These are phyloP conservation scores for Tyria jacobaeae DNA, from an alignment of 2,888 invertebrate species.

Conservation along the genomic window DNA sequence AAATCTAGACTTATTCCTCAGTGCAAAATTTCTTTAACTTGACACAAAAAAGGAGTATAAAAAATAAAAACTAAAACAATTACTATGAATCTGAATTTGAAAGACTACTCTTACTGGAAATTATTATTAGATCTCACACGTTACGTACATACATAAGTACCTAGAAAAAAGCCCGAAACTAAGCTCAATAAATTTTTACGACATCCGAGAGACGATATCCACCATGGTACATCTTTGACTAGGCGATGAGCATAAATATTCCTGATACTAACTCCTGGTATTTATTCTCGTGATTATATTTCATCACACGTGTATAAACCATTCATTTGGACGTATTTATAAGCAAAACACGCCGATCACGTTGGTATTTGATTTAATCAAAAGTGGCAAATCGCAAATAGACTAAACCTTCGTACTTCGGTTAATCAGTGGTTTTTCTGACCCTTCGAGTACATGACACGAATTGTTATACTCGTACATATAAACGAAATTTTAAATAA, in stretches of 20 bases:
- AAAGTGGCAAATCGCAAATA: constrained; percentile 47
- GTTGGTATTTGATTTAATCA: constrained; percentile 49
- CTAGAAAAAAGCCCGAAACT: not conserved
- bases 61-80: not conserved
- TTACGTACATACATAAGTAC: not conserved
- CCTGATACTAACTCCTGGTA: constrained; percentile 20
- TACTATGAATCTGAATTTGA: not conserved
- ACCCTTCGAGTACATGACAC: constrained; percentile 39
- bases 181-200: constrained; percentile 5
- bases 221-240: not conserved
- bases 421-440: constrained; percentile 28
- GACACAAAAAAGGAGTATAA: not conserved
- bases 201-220: not conserved
- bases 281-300: constrained; percentile 26
- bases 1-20: too few species aligned
- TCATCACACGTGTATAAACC: constrained; percentile 29
- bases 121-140: not conserved
- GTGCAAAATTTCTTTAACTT: too few species aligned
- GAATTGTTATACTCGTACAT: constrained; percentile 23
- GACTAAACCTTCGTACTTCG: constrained; percentile 40
- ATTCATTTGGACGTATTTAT: constrained; percentile 41
- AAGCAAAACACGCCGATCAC: constrained; percentile 43
- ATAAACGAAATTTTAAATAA: constrained; percentile 17
- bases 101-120: not conserved
- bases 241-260: constrained; percentile 24